Conservation (phyloP, 1,140 invertebrate species). For the Littorina saxatilis region DNA sequence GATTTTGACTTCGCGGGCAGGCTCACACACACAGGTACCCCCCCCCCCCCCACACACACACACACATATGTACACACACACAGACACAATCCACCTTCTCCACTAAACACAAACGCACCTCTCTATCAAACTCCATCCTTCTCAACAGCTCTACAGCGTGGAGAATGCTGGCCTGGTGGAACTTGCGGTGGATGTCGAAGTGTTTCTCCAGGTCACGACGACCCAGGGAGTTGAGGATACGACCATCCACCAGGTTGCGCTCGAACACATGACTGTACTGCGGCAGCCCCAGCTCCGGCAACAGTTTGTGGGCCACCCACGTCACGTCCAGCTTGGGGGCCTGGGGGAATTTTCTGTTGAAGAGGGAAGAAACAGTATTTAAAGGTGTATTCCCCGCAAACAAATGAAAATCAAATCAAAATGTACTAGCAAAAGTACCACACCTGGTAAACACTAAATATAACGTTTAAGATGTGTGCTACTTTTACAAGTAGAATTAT, state of each 20-base stretch:
- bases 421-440: too few relatives aligned
- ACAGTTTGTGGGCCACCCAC: conserved; percentile 94
- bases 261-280: conserved; percentile 93
- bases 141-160: conserved; percentile 93
- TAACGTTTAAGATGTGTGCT: too few relatives aligned
- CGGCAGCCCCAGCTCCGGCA: conserved; percentile 91
- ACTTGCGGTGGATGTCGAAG: conserved; percentile 89
- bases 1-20: too few relatives aligned
- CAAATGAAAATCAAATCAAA: too few relatives aligned
- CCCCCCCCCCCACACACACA: too few relatives aligned
- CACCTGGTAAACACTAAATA: too few relatives aligned
- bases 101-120: conserved; percentile 79
- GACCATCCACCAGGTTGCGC: conserved; percentile 92
- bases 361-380: not conserved
- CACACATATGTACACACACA: not conserved
- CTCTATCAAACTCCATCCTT: conserved; percentile 94
- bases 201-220: conserved; percentile 96
- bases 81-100: too few relatives aligned
- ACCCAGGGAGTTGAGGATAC: conserved; percentile 92
- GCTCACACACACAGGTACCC: too few relatives aligned
- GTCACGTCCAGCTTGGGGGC: conserved; percentile 91
- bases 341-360: conserved; percentile 87
- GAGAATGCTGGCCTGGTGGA: conserved; percentile 94
- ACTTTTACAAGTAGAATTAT: too few relatives aligned
- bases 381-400: too few relatives aligned